A percentile compares a stretch with the other conserved stretches of the same genome.
phyloP scores from a whole-genome alignment of 1,140 invertebrate genomes.

The Trinorchestia longiramus region DNA sequence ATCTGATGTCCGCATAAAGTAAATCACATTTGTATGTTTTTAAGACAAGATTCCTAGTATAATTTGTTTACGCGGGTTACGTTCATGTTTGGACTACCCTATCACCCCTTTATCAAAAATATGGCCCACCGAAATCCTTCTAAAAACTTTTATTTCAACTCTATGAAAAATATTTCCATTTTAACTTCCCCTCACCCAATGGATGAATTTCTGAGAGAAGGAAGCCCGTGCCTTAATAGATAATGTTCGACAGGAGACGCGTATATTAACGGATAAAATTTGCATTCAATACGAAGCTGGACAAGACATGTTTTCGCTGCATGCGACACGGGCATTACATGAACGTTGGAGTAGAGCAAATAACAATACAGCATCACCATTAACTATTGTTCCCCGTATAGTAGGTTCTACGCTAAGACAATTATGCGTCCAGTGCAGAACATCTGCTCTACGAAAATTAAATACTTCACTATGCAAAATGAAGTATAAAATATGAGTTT shows the following conservation, averaged over 20 bases:
- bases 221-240: neutral
- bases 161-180: neutral
- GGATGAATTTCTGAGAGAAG: neutral
- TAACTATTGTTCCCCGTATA: neutral
- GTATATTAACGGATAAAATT: neutral
- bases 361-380: neutral
- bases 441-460: neutral
- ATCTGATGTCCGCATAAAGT: too few relatives aligned
- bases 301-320: neutral
- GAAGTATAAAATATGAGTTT: neutral
- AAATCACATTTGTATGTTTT: neutral
- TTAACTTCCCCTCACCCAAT: neutral
- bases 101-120: neutral
- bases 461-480: neutral
- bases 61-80: neutral
- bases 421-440: neutral
- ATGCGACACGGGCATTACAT: neutral
- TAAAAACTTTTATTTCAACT: neutral
- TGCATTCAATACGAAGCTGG: neutral
- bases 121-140: neutral
- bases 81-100: neutral
- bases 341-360: neutral
- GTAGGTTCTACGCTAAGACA: neutral
- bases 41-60: neutral
- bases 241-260: neutral